Evolutionary conservation across 1,140 invertebrate species (phyloP).

Genomic region (Lineus longissimus): DNA sequence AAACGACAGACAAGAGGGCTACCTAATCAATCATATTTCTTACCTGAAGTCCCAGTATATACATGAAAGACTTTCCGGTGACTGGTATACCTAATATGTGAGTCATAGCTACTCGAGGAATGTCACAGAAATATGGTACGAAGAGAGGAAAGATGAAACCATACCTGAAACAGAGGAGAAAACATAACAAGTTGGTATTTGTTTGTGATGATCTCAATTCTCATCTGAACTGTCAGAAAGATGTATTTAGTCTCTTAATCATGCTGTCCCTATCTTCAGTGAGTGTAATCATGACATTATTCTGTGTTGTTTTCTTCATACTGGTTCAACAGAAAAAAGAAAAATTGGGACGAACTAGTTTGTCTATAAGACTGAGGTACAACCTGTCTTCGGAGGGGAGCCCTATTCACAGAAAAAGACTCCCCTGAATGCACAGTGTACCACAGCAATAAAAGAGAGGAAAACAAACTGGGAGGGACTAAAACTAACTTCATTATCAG

Average conservation of each 20-base stretch:
- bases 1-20: too few relatives aligned
- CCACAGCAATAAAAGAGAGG: too few relatives aligned
- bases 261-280: not conserved
- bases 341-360: too few relatives aligned
- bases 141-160: constrained; percentile 40
- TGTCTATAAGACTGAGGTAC: too few relatives aligned
- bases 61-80: constrained; percentile 60
- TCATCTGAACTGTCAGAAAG: not conserved
- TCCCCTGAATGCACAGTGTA: too few relatives aligned
- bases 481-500: too few relatives aligned
- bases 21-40: too few relatives aligned
- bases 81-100: constrained; percentile 58
- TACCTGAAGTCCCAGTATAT: constrained; percentile 59
- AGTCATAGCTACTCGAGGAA: constrained; percentile 57
- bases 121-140: constrained; percentile 56
- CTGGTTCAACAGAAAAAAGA: too few relatives aligned
- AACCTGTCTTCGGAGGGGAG: too few relatives aligned
- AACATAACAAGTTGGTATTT: not conserved
- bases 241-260: not conserved
- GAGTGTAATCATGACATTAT: not conserved
- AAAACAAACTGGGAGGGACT: too few relatives aligned
- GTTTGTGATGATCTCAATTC: not conserved
- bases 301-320: too few relatives aligned
- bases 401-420: too few relatives aligned
- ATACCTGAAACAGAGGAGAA: constrained; percentile 26